These are phyloP conservation scores for Fulica atra DNA, from an alignment of 2,113 vertebrate genomes.

Conservation along the genomic window DNA sequence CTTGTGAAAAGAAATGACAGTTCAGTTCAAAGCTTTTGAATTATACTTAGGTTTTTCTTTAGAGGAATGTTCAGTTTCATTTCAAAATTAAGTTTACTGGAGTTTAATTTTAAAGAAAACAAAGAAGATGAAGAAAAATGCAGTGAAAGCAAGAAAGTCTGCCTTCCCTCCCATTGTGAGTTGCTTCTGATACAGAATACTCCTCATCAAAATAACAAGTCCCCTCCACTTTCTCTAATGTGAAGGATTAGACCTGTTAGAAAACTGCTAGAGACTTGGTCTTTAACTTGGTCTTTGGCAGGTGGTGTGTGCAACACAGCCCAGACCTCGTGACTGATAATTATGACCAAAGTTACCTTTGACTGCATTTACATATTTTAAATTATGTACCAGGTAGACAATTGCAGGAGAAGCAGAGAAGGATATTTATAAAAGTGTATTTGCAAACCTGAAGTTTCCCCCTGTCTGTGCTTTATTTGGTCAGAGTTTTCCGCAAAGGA, in stretches of 20 bases:
- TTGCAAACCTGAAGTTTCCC: background rate
- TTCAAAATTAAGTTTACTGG: conserved; percentile 37
- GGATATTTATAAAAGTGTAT: background rate
- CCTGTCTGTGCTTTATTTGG: background rate
- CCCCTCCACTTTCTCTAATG: background rate
- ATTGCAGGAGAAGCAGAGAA: background rate
- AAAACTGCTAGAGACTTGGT: background rate
- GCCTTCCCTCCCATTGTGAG: background rate
- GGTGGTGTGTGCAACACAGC: background rate
- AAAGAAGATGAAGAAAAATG: conserved; percentile 44
- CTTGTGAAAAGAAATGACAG: conserved; percentile 37
- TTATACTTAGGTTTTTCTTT: conserved; percentile 33
- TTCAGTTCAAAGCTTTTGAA: conserved; percentile 52
- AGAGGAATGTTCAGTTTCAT: background rate
- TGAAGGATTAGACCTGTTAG: background rate
- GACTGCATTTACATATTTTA: background rate
- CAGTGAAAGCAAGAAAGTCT: background rate
- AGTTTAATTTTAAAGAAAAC: conserved; percentile 45
- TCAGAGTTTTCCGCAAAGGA: background rate
- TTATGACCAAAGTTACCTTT: background rate
- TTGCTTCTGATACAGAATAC: conserved; percentile 17
- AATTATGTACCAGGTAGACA: background rate
- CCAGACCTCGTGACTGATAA: background rate
- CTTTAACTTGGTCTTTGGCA: background rate
- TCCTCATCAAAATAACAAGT: background rate